Percentiles rank a stretch among this genome's conserved stretches.
These are phyloP conservation scores for Delphinus delphis DNA, from an alignment of 2,113 vertebrate genomes.

Conservation along the genomic window DNA sequence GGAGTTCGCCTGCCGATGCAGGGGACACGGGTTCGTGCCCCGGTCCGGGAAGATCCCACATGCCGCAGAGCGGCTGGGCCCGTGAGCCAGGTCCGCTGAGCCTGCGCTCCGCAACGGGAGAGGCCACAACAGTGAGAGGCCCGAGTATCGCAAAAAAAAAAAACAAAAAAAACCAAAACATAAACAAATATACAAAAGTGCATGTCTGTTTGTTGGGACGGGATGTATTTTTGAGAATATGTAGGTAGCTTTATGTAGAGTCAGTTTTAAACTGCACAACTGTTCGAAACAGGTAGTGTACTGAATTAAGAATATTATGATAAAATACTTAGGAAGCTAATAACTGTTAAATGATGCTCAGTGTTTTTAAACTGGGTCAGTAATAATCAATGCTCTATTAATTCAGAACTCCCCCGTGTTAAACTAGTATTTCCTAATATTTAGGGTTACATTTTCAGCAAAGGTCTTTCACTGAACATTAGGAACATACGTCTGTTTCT, in stretches of 20 bases:
- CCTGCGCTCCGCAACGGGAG: no score
- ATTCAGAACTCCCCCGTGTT: not conserved
- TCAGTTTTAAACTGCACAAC: not conserved
- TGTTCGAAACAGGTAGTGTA: not conserved
- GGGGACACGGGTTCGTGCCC: no score
- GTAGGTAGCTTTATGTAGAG: not conserved
- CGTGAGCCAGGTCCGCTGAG: no score
- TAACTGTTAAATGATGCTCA: not conserved
- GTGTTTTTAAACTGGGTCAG: not conserved
- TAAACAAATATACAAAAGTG: not conserved
- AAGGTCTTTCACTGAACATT: not conserved
- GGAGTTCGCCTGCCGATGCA: no score
- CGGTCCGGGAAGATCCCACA: no score
- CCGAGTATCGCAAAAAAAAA: no score
- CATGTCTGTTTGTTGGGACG: not conserved
- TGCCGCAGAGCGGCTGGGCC: no score
- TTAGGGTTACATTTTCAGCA: not conserved
- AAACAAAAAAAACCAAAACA: not conserved
- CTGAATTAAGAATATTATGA: not conserved
- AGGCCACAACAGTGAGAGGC: no score
- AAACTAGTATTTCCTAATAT: not conserved
- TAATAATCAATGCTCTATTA: not conserved
- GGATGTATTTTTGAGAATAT: not conserved
- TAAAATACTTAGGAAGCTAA: not conserved
- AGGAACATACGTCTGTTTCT: not conserved